phyloP scores from a whole-genome alignment of 2,113 vertebrate species.

The Colossoma macropomum region DNA sequence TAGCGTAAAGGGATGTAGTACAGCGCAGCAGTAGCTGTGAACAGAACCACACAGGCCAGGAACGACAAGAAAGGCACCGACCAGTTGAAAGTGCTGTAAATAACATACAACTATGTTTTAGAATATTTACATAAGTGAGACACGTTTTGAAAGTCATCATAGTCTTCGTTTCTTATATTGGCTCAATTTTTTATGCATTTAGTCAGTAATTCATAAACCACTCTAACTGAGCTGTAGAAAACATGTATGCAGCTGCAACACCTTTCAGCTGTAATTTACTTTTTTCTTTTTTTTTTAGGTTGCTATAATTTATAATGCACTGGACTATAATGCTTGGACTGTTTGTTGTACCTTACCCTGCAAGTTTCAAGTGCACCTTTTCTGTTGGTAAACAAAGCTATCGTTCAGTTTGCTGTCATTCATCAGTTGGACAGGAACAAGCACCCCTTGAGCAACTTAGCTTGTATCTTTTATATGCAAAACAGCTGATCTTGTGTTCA shows the following conservation, averaged over 20 bases:
- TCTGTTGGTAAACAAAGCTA: not conserved
- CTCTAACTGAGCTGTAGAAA: not conserved
- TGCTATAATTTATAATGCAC: too few species aligned
- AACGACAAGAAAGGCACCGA: conserved; percentile 90
- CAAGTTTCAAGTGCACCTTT: not conserved
- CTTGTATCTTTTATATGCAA: not conserved
- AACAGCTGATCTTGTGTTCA: too few species aligned
- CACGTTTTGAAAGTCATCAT: not conserved
- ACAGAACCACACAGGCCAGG: conserved; percentile 85
- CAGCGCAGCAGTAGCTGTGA: conserved; percentile 74
- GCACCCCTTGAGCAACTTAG: not conserved
- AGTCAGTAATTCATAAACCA: not conserved
- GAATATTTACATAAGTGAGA: not conserved
- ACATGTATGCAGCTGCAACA: too few species aligned
- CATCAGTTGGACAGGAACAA: not conserved
- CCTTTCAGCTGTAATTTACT: too few species aligned
- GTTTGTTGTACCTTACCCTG: not conserved
- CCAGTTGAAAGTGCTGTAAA: conserved; percentile 93
- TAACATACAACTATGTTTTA: not conserved
- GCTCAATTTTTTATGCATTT: too few species aligned
- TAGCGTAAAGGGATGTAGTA: conserved; percentile 91
- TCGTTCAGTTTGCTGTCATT: not conserved
- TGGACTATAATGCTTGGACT: too few species aligned
- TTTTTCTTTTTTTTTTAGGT: too few species aligned
- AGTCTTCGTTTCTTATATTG: not conserved